Evolutionary conservation across 2,888 invertebrate genomes (phyloP).

Genomic region (Cheilosia grossa): DNA sequence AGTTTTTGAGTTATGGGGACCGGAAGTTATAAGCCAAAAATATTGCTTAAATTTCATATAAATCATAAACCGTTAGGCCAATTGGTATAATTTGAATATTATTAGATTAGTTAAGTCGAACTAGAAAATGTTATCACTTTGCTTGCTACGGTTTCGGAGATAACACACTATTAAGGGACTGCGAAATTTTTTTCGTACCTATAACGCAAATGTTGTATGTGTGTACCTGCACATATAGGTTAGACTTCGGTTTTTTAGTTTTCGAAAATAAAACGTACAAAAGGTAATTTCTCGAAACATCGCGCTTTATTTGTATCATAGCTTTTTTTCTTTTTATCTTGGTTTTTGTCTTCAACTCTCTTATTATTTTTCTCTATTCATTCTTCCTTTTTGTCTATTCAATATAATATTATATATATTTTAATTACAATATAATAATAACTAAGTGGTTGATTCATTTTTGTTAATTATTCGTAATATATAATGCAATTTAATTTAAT

Average conservation of each 20-base stretch:
- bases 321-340: constrained; percentile 34
- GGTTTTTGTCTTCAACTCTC: constrained; percentile 32
- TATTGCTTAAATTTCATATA: too few species aligned
- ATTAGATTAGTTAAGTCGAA: too few species aligned
- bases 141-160: too few species aligned
- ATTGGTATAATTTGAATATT: too few species aligned
- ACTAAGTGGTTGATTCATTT: constrained; percentile 42
- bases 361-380: constrained; percentile 21
- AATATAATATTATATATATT: constrained; percentile 24
- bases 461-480: constrained; percentile 28
- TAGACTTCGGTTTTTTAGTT: not conserved
- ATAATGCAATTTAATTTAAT: constrained; percentile 44
- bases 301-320: constrained; percentile 50
- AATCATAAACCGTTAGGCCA: too few species aligned
- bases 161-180: too few species aligned
- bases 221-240: too few species aligned
- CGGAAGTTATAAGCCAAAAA: too few species aligned
- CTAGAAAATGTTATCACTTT: too few species aligned
- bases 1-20: too few species aligned
- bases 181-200: too few species aligned
- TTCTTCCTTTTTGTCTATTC: constrained; percentile 26
- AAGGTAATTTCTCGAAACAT: constrained; percentile 30
- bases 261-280: constrained; percentile 7
- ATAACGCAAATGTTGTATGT: too few species aligned
- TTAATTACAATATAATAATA: constrained; percentile 49